phyloP scores from a whole-genome alignment of 2,888 invertebrate species.

The Perdita meconis region DNA sequence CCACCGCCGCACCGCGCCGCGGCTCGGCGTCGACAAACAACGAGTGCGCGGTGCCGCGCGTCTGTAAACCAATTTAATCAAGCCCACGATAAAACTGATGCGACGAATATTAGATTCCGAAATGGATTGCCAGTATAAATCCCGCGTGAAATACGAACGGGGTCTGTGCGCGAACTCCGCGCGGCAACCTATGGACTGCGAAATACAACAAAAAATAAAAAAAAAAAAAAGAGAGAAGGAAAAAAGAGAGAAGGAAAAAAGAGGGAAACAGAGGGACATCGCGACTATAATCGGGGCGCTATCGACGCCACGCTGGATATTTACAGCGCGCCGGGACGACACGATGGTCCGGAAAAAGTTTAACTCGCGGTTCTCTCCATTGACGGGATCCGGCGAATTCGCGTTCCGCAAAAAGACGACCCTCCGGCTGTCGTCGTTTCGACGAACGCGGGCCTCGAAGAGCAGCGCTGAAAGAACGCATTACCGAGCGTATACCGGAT shows the following conservation, averaged over 20 bases:
- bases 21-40: conserved; percentile 51
- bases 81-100: conserved; percentile 66
- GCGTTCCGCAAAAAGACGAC: not conserved
- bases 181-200: conserved; percentile 24
- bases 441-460: conserved; percentile 24
- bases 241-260: too few relatives aligned
- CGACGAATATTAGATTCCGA: conserved; percentile 61
- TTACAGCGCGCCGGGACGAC: conserved; percentile 24
- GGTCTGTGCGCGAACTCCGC: conserved; percentile 11
- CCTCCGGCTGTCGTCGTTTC: conserved; percentile 23
- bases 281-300: conserved; percentile 34
- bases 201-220: conserved; percentile 21
- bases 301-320: conserved; percentile 34
- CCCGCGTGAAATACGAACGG: conserved; percentile 54
- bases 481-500: conserved; percentile 33
- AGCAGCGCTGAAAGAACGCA: conserved; percentile 49
- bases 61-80: conserved; percentile 69
- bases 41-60: conserved; percentile 1
- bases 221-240: too few relatives aligned
- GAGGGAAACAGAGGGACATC: not conserved
- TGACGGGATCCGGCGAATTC: conserved; percentile 5
- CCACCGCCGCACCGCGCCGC: conserved; percentile 1
- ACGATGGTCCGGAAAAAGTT: conserved; percentile 3
- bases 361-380: conserved; percentile 8
- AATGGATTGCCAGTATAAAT: conserved; percentile 67